Base-by-base conservation (phyloP, 2,113 vertebrate species). In the Triplophysa siluroides region DNA sequence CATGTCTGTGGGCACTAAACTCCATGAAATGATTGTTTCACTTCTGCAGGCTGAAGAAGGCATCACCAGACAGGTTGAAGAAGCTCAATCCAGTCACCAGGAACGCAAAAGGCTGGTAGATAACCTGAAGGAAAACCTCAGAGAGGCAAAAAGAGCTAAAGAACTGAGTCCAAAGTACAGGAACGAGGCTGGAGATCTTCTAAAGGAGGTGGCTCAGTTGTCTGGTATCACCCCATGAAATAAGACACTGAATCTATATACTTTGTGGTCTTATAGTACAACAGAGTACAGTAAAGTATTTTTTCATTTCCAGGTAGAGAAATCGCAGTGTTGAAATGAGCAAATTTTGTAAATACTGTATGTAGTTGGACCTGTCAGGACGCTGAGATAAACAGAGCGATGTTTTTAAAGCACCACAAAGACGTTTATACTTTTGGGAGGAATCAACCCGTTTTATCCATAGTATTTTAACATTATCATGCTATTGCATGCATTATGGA, bases 51-150 rank as follows among this genome's bases (percentile, higher is more conserved):
- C 67, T 23, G 89, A 90, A 71, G 65, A 82, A 63, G 79, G 85
- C 45, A 87, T 91, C 85, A 54, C 45, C 19, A 67, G 89, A 23
- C 83, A 38, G 10, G 87, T 88, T 24, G 88, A 74, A 63, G 21
- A 19, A 0, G 41, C 47, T 4, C 88, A 90, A 8, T 26, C 3
- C 0, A 88, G 72, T 2, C 85, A 87, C 78, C 91, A 91, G 85
- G 92, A 93, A 23, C 87, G 75, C 71, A 75, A 78, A 43, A 75
- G 88, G 47, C 84, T 91, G 0, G 66, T 61, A 23, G 83, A 78
- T 41, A 91, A 93, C 69, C 87, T 92, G 75, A 80, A 84, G 72
- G 88, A 89, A 75, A 93, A 93, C 83, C 74, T 91, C 3, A 78
- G 73, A 75, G 91, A 92, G 83, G 67, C 87, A 14, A 82, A 6